These are phyloP conservation scores for Hetaerina titia DNA, from an alignment of 2,888 invertebrate genomes.

Conservation along the genomic window DNA sequence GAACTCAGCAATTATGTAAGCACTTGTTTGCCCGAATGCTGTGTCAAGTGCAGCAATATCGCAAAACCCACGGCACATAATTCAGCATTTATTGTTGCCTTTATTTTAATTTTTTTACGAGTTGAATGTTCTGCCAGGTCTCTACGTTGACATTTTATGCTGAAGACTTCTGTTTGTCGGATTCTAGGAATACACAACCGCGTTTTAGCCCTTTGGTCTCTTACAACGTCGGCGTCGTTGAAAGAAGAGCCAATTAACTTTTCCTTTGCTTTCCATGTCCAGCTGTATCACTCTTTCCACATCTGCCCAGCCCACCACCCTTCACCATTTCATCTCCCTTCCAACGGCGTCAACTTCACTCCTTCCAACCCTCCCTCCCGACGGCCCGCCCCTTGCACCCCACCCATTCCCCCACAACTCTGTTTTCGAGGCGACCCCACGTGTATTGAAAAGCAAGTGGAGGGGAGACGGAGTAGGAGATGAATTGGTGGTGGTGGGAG, in stretches of 20 bases:
- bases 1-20: neutral
- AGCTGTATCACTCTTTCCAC: neutral
- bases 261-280: neutral
- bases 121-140: no score
- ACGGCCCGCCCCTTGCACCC: neutral
- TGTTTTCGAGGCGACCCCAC: slow-evolving; percentile 4
- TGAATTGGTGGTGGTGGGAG: neutral
- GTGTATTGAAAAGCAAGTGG: slow-evolving; percentile 10
- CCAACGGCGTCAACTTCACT: neutral
- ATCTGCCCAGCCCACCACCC: neutral
- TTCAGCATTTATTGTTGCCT: no score
- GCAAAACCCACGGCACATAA: no score
- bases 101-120: no score
- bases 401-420: neutral
- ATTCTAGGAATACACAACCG: neutral
- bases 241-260: slow-evolving; percentile 7
- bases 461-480: neutral
- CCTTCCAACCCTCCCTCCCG: neutral
- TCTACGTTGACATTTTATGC: no score
- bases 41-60: neutral
- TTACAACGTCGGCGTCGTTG: neutral
- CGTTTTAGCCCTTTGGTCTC: neutral
- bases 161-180: neutral
- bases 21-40: neutral
- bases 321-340: neutral